Base-by-base conservation (phyloP, 1,140 invertebrate genomes). In the Drosophila simulans region DNA sequence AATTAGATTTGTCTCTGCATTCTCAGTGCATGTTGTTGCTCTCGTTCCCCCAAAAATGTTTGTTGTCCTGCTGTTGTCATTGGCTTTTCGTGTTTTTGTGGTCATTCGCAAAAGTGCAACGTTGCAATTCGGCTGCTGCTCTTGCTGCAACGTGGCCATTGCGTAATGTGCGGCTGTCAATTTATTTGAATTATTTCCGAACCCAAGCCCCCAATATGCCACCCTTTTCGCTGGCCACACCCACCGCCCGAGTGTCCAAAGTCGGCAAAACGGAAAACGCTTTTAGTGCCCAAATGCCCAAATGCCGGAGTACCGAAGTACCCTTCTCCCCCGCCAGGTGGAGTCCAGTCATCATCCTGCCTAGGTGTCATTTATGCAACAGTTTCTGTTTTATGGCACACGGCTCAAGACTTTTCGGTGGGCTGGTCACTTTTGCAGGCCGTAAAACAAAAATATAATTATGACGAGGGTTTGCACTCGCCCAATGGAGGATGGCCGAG, bases 321-420 rank as follows among this genome's bases (percentile, higher is more conserved):
- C 46, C 56, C 45, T n/a, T 11, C n/a, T 35, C 40, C n/a, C 52
- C 42, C 15, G 15, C 13, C 54, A n/a, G 54, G 7, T 27, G 15
- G 20, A 43, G 2, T 7, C 22, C 48, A 20, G 34, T 17, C 57
- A 54, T 34, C 62, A 57, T 59, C 22, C 70, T 45, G 45, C 75
- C 79, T 83, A 88, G 84, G 84, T 88, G 84, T 89, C 83, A 83
- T 83, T 89, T 88, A 79, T 88, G 83, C 83, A 88, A 88, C 83
- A 88, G 84, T 89, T 88, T 88, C 75, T 83, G 71, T 70, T 88
- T 88, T 88, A 88, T 72, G 80, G 56, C 76, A 51, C 66, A 73
- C 45, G 34, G 42, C 54, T 48, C 49, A 54, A 77, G 63, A 42
- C 48, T 71, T 88, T 89, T 53, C 64, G 71, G 84, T 80, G 83